Conservation (phyloP, 2,797 vertebrate species). For the Malacoraja senta region DNA sequence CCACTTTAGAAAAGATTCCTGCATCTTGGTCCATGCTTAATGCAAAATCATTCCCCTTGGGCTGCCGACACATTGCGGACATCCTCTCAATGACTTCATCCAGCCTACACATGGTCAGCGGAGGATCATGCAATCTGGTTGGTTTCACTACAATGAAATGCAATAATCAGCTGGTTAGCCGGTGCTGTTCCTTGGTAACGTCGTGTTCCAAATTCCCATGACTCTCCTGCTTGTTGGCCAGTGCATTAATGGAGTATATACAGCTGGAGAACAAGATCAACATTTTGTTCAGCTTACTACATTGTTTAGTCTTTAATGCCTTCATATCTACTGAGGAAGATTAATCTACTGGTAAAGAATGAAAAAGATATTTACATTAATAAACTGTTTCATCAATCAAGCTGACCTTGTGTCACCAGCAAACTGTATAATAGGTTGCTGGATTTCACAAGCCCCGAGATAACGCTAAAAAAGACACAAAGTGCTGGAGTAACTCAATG, state of each 20-base stretch:
- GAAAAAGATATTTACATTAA: background rate
- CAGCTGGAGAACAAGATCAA: conserved; percentile 28
- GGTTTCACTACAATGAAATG: background rate
- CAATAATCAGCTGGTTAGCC: background rate
- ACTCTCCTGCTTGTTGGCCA: background rate
- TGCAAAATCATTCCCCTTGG: conserved; percentile 5
- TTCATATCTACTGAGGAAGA: background rate
- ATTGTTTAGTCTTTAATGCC: conserved; percentile 26
- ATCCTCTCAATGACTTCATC: background rate
- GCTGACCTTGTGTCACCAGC: background rate
- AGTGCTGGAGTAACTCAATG: no score
- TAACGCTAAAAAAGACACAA: background rate
- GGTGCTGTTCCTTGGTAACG: background rate
- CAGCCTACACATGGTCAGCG: background rate
- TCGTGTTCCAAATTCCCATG: background rate
- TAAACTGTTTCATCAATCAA: background rate
- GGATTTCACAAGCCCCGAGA: background rate
- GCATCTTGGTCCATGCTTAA: background rate
- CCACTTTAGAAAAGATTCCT: background rate
- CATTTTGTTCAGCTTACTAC: conserved; percentile 1
- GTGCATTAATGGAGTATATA: background rate
- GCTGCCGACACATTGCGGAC: background rate
- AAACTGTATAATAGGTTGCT: background rate
- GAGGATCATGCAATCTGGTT: background rate
- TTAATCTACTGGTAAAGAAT: background rate